Base-by-base conservation (phyloP, 2,888 invertebrate species). In the Chydorus sphaericus region DNA sequence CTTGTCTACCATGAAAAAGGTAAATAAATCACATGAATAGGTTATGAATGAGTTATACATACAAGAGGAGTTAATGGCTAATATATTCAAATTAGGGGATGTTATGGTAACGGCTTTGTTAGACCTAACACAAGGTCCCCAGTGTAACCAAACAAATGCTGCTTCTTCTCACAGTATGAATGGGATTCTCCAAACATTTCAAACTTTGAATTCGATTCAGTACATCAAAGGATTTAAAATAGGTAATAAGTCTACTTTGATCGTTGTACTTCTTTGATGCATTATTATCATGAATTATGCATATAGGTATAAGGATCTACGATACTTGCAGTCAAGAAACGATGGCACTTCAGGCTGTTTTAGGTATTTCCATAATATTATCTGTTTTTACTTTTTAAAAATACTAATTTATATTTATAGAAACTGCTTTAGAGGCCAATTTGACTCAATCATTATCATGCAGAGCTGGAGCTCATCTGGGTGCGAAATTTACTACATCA, bases 391-490 rank as follows among this genome's bases (percentile, higher is more conserved):
- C n/a, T n/a, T n/a, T n/a, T n/a, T n/a, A n/a, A n/a, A n/a, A n/a
- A n/a, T n/a, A n/a, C n/a, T n/a, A n/a, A n/a, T n/a, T n/a, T n/a
- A n/a, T n/a, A n/a, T n/a, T n/a, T n/a, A n/a, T n/a, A 28, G 26
- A 44, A 44, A 23, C 44, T 10, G 44, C 44, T 44, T 28, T 44
- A n/a, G 44, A 44, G 11, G 44, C 44, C 14, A 44, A 44, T 44
- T 44, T 44, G 28, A 44, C 44, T 8, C 44, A 44, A 11, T 14
- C 14, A 23, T 26, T 14, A 14, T 26, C 44, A 10, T 44, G 44
- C 44, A 44, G 44, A 44, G 44, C 28, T 23, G 44, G 44, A 23
- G 44, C 18, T 44, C 26, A 44, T 28, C 28, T 44, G 28, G 44
- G 44, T 44, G 23, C 44, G 14, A 28, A 44, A n/a, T 26, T 26